These are phyloP conservation scores for Aleadryas rufinucha DNA, from an alignment of 2,113 vertebrate genomes.

Conservation along the genomic window DNA sequence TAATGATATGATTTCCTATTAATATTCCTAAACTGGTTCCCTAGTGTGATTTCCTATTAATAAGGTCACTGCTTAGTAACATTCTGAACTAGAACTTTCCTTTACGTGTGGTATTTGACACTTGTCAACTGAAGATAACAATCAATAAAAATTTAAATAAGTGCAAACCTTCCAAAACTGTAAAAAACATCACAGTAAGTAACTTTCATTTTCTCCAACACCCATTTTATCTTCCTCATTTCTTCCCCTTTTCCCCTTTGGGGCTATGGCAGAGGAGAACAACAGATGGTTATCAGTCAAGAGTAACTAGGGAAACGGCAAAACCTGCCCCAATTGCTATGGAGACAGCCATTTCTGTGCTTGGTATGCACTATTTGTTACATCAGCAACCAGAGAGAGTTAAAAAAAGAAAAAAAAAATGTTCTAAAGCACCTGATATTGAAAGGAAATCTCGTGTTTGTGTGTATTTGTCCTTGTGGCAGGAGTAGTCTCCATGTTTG, in stretches of 20 bases:
- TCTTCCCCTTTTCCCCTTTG: constrained; percentile 48
- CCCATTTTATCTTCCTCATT: constrained; percentile 23
- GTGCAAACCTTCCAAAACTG: not conserved
- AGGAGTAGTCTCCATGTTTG: not conserved
- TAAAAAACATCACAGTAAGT: not conserved
- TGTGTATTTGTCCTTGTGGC: not conserved
- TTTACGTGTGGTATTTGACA: not conserved
- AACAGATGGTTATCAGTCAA: constrained; percentile 76
- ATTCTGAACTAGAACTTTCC: not conserved
- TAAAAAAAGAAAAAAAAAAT: constrained; percentile 11
- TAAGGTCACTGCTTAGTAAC: not conserved
- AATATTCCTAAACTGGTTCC: not conserved
- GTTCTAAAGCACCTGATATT: not conserved
- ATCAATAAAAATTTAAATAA: not conserved
- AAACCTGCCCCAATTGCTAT: constrained; percentile 77
- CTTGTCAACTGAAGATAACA: not conserved
- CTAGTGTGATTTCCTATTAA: not conserved
- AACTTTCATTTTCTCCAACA: constrained; percentile 48
- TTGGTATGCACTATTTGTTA: constrained; percentile 72
- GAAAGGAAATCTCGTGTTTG: not conserved
- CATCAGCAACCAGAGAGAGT: constrained; percentile 60
- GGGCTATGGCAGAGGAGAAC: constrained; percentile 54
- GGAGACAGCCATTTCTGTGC: constrained; percentile 76
- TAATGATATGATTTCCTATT: not conserved
- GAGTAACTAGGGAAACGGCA: constrained; percentile 79